phyloP scores from a whole-genome alignment of 2,888 invertebrate species.

The Troides aeacus region DNA sequence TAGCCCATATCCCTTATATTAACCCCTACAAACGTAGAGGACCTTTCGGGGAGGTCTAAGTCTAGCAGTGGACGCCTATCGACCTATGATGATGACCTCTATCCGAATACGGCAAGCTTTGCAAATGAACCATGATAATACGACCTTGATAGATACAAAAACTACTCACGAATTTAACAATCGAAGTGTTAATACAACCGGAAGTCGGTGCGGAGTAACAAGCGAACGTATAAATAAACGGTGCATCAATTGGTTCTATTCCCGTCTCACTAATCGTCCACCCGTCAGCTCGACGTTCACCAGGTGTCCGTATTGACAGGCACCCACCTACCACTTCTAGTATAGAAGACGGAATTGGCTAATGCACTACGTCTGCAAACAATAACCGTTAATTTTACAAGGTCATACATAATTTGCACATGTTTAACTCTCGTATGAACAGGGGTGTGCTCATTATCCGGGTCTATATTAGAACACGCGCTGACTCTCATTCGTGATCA shows the following conservation, averaged over 20 bases:
- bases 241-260: slow-evolving; percentile 29
- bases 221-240: slow-evolving; percentile 3
- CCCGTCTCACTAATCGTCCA: slow-evolving; percentile 26
- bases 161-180: not conserved
- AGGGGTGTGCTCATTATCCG: not conserved
- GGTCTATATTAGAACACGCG: too few relatives aligned
- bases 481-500: too few relatives aligned
- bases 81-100: too few relatives aligned
- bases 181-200: not conserved
- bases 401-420: not conserved
- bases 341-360: not conserved
- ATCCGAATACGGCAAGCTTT: too few relatives aligned
- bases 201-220: slow-evolving; percentile 5
- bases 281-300: slow-evolving; percentile 41
- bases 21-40: too few relatives aligned
- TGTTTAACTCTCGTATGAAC: not conserved
- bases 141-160: not conserved
- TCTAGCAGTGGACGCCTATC: too few relatives aligned
- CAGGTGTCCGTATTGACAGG: slow-evolving; percentile 33
- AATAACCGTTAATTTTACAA: not conserved
- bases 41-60: too few relatives aligned
- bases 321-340: not conserved
- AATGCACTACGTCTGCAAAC: not conserved
- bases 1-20: too few relatives aligned
- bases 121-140: too few relatives aligned